Base-by-base conservation (phyloP, 1,140 invertebrate species). In the Anthonomus grandis region DNA sequence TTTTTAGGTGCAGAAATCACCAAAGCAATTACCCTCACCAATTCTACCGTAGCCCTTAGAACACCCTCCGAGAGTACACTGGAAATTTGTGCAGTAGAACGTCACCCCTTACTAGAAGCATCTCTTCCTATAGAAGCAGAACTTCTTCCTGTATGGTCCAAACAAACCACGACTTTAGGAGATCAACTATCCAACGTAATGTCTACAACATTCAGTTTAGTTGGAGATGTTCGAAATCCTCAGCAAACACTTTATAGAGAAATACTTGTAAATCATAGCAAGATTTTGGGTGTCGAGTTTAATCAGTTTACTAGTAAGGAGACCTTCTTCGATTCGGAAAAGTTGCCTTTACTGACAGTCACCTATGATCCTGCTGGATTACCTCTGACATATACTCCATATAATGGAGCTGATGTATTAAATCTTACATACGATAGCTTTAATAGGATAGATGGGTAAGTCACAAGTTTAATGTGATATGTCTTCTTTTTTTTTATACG, bases 381-480 rank as follows among this genome's bases (percentile, higher is more conserved):
- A 21, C 93, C 93, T 4, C 74, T 89, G 27, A 83, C 83, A 2
- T 91, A 90, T 74, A 83, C 83, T 13, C 88, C 90, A 0, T 80
- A 85, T 15, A 84, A 84, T 36, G 81, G 79, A 62, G 86, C 81
- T 22, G 85, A 84, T 72, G 86, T 85, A 51, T 76, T 97, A 1
- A 96, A 91, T 67, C 86, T 97, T 44, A 89, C 88, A 1, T 97
- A 96, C 70, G 93, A 97, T 67, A 82, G 87, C 52, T 95, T 93
- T 74, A 94, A 95, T 63, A 82, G 92, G 47, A 83, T 97, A n/a
- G 86, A 91, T 59, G 84, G 57, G 55, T 57, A 42, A 57, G 47
- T 36, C 38, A 13, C 3, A 31, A 17, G 17, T 22, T 24, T 46
- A 2, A 12, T 46, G 84, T 15, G 12, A 12, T 12, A 41, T 9